Percentiles rank a stretch among this genome's conserved stretches.
Evolutionary conservation across 2,888 invertebrate species (phyloP).

Genomic region (Entomobrya proxima): DNA sequence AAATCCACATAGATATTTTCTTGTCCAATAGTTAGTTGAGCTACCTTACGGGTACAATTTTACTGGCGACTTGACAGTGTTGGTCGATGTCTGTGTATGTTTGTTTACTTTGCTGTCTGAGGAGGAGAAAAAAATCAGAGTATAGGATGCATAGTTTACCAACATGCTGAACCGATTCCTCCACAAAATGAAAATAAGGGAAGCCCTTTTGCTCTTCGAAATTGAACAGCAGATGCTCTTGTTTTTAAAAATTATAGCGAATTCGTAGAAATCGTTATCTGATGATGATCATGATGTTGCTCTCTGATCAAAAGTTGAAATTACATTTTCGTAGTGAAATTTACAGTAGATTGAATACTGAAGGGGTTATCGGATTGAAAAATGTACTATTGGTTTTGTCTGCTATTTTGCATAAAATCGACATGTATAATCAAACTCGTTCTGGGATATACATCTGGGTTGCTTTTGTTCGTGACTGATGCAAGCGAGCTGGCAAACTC

Average conservation of each 20-base stretch:
- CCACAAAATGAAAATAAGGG: no score
- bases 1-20: neutral
- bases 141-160: no score
- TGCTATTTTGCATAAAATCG: neutral
- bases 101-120: no score
- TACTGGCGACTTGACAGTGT: slow-evolving; percentile 18
- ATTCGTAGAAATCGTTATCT: slow-evolving; percentile 1
- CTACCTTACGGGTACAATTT: neutral
- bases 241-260: slow-evolving; percentile 12
- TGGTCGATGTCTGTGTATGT: neutral
- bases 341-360: slow-evolving; percentile 4
- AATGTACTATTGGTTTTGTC: neutral
- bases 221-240: neutral
- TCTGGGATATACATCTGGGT: no score
- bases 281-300: neutral
- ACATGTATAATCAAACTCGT: no score
- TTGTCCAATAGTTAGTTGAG: neutral
- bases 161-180: no score
- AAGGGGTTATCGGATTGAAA: neutral
- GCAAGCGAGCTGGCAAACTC: neutral
- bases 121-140: no score
- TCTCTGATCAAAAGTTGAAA: slow-evolving; percentile 24
- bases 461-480: neutral
- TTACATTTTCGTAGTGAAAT: slow-evolving; percentile 20
- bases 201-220: no score